Evolutionary conservation across 2,113 vertebrate species (phyloP).

Genomic region (Colius striatus): DNA sequence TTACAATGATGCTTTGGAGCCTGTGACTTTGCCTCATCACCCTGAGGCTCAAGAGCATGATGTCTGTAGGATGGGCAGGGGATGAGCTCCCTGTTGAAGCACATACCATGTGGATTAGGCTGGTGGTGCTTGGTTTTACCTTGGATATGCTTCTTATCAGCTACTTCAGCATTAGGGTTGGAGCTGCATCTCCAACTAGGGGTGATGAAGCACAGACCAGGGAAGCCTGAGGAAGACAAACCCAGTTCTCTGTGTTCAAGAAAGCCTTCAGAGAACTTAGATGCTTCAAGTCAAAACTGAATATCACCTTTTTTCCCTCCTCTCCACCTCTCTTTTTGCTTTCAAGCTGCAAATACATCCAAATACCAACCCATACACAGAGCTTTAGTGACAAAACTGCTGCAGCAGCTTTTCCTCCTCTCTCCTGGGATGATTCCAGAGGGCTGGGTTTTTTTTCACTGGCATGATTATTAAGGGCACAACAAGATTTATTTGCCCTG

Average conservation of each 20-base stretch:
- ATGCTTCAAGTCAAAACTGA: not conserved
- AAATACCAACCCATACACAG: not conserved
- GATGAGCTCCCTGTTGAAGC: not conserved
- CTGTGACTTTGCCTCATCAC: not conserved
- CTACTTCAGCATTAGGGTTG: not conserved
- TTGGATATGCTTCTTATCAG: not conserved
- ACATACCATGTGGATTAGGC: rapidly evolving
- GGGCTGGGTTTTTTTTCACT: not conserved
- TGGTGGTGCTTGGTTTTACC: not conserved
- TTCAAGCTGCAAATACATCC: not conserved
- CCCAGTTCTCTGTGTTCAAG: not conserved
- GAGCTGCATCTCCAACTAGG: no score
- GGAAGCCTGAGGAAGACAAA: not conserved
- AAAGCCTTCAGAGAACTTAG: not conserved
- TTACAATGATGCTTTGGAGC: not conserved
- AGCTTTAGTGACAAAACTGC: not conserved
- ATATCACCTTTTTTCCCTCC: not conserved
- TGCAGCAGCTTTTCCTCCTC: not conserved
- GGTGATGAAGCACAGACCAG: not conserved
- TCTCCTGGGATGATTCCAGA: not conserved
- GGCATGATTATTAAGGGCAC: not conserved
- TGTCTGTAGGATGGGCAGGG: not conserved
- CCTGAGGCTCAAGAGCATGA: not conserved
- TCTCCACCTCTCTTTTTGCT: not conserved
- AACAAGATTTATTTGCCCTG: not conserved